phyloP scores from a whole-genome alignment of 2,113 vertebrate species.

The Corynorhinus townsendii region DNA sequence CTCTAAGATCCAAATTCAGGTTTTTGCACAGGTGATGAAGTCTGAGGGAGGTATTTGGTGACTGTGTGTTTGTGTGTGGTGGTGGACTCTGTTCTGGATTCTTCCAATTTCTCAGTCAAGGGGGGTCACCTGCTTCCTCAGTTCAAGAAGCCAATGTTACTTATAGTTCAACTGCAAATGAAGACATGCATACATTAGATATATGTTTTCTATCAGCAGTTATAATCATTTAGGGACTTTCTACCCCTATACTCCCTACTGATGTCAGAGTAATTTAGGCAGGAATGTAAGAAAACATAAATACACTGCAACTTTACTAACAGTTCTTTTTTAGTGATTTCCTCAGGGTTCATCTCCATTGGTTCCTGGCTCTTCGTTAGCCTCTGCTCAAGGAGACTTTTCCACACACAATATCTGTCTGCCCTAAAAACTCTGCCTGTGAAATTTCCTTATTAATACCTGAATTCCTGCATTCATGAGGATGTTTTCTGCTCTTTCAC shows the following conservation, averaged over 20 bases:
- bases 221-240: constrained; percentile 1
- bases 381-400: neutral
- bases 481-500: constrained; percentile 31
- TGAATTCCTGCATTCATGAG: constrained; percentile 33
- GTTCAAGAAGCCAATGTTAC: neutral
- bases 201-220: constrained; percentile 12
- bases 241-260: neutral
- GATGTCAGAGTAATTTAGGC: neutral
- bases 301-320: neutral
- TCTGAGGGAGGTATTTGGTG: neutral
- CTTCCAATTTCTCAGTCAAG: neutral
- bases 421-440: neutral
- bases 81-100: neutral
- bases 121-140: neutral
- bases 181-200: neutral
- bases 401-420: neutral
- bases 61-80: neutral
- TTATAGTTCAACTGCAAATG: neutral
- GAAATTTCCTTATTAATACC: constrained; percentile 9
- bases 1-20: neutral
- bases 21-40: neutral
- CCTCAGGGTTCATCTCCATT: neutral
- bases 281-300: constrained; percentile 40
- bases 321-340: neutral
- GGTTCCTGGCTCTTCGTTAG: neutral